Percentiles rank a stretch among this genome's conserved stretches.
Conservation (phyloP, 2,113 vertebrate species). For the Elephas maximus region DNA sequence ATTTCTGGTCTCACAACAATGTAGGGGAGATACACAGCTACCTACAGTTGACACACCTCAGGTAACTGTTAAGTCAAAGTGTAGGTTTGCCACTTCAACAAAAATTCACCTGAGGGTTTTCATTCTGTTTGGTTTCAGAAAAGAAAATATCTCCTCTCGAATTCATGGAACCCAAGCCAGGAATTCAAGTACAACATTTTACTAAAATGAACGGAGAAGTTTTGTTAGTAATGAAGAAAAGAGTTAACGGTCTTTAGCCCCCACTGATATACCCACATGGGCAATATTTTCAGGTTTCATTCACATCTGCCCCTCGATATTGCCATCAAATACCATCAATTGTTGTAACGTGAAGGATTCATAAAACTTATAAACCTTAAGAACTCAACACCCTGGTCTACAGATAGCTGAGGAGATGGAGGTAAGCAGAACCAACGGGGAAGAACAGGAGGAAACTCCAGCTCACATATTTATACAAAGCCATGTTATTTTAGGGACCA, state of each 20-base stretch:
- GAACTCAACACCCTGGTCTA: background rate
- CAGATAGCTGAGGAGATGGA: background rate
- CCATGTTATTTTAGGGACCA: background rate
- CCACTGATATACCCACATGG: background rate
- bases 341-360: background rate
- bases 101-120: constrained; percentile 77
- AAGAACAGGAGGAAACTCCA: background rate
- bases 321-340: background rate
- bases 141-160: constrained; percentile 53
- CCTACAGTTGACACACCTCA: constrained; percentile 67
- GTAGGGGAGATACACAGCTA: constrained; percentile 78
- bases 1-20: constrained; percentile 48
- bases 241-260: background rate
- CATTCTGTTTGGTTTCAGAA: constrained; percentile 25
- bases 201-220: background rate
- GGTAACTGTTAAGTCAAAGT: background rate
- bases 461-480: background rate
- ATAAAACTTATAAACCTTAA: constrained; percentile 3
- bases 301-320: background rate
- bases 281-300: constrained; percentile 45
- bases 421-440: background rate
- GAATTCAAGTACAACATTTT: constrained; percentile 52
- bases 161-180: background rate
- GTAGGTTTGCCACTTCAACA: constrained; percentile 40
- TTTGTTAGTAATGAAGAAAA: constrained; percentile 44